These are phyloP conservation scores for Tenrec ecaudatus DNA, from an alignment of 2,113 vertebrate genomes.

Conservation along the genomic window DNA sequence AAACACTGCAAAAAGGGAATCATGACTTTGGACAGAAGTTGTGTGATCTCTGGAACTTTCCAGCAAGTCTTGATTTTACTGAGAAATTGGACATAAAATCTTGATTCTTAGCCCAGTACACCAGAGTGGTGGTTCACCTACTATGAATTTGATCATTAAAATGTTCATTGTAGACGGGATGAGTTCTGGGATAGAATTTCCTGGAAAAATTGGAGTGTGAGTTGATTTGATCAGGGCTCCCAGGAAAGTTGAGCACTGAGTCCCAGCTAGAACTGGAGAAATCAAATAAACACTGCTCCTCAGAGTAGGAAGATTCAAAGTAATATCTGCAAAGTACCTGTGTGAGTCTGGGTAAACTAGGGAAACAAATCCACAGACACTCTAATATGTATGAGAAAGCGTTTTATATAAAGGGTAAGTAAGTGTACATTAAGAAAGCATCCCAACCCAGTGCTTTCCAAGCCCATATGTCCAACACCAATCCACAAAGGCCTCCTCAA, in stretches of 20 bases:
- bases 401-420: too few relatives aligned
- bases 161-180: neutral
- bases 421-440: too few relatives aligned
- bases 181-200: neutral
- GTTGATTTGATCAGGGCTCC: too few relatives aligned
- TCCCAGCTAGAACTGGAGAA: neutral
- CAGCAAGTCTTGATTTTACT: conserved; percentile 1
- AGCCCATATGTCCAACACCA: too few relatives aligned
- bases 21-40: conserved; percentile 26
- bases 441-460: too few relatives aligned
- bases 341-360: neutral
- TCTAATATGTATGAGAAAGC: too few relatives aligned
- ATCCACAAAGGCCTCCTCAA: too few relatives aligned
- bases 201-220: neutral
- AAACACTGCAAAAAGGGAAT: neutral
- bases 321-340: neutral
- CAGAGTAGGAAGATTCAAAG: neutral
- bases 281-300: neutral
- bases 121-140: conserved; percentile 18
- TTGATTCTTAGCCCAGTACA: conserved; percentile 51
- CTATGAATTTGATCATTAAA: neutral
- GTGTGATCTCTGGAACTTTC: neutral
- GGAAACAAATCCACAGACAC: too few relatives aligned
- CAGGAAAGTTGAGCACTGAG: too few relatives aligned
- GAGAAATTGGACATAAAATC: neutral